Conservation (phyloP, 2,113 vertebrate genomes). For the Brachirus orientalis region DNA sequence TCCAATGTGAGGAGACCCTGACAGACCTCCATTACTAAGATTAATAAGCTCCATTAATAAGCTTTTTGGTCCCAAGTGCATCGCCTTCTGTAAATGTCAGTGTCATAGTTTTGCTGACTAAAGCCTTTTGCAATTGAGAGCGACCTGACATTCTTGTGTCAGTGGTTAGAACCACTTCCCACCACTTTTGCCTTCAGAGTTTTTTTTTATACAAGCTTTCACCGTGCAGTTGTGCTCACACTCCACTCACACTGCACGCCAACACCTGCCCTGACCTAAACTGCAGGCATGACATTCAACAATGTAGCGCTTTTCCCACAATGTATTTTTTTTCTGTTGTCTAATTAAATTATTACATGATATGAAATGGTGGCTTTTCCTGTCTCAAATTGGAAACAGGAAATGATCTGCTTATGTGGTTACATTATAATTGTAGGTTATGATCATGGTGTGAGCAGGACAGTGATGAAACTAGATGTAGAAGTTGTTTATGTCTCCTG, state of each 20-base stretch:
- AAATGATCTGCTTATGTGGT: constrained; percentile 31
- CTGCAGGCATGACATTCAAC: constrained; percentile 1
- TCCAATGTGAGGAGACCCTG: background rate
- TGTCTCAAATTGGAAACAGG: constrained; percentile 18
- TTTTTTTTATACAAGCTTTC: background rate
- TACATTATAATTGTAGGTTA: constrained; percentile 53
- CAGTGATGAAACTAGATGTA: constrained; percentile 34
- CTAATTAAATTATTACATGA: background rate
- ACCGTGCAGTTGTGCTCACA: background rate
- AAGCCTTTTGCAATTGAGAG: constrained; percentile 3
- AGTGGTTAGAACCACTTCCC: constrained; percentile 70
- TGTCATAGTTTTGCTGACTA: constrained; percentile 19
- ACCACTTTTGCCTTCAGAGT: background rate
- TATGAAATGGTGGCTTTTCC: constrained; percentile 2
- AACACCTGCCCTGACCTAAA: background rate
- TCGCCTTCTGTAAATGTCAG: constrained; percentile 50
- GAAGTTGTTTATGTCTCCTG: constrained; percentile 11
- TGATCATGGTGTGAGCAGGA: constrained; percentile 10
- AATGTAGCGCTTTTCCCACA: background rate
- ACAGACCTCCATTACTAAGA: no score
- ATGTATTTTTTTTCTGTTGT: background rate
- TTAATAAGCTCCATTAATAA: constrained; percentile 23
- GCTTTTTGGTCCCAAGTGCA: background rate
- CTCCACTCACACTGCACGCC: background rate
- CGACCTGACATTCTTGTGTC: background rate